phyloP scores from a whole-genome alignment of 92 coral and sea anemone genomes.

The Micromussa lordhowensis region DNA sequence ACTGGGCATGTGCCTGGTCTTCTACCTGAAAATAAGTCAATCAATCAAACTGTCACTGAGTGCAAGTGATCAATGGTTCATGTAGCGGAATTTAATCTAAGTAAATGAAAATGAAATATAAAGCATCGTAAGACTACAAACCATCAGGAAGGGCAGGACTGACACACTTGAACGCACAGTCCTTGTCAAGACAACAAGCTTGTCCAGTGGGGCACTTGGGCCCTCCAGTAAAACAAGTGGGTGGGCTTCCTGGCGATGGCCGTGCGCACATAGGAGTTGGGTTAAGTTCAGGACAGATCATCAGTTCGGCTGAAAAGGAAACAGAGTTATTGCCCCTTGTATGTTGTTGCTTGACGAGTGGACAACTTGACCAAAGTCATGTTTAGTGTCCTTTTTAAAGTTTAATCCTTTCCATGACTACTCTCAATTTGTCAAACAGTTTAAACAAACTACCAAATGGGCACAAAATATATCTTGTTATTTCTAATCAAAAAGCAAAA shows the following conservation, averaged over 20 bases:
- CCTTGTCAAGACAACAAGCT: constrained; percentile 35
- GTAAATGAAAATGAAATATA: too few species aligned
- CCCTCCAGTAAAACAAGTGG: constrained; percentile 36
- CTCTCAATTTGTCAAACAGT: too few species aligned
- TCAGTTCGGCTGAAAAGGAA: constrained; percentile 5
- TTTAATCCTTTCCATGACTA: too few species aligned
- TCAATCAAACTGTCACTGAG: neutral
- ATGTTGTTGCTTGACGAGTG: too few species aligned
- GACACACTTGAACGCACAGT: constrained; percentile 31
- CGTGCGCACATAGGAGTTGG: constrained; percentile 9
- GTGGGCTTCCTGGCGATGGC: constrained; percentile 15
- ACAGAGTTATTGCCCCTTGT: neutral
- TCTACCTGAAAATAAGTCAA: neutral
- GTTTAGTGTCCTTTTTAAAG: too few species aligned
- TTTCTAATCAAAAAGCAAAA: too few species aligned
- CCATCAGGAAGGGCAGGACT: constrained; percentile 31
- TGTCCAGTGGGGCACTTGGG: constrained; percentile 27
- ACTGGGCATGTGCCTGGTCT: constrained; percentile 57
- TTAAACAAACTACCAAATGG: too few species aligned
- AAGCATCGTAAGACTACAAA: neutral
- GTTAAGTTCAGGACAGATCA: constrained; percentile 15
- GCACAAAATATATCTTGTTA: too few species aligned
- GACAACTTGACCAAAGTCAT: too few species aligned
- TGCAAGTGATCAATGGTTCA: too few species aligned
- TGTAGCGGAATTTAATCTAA: too few species aligned